Evolutionary conservation across 2,113 vertebrate species (phyloP).

Genomic region (Athene noctua): DNA sequence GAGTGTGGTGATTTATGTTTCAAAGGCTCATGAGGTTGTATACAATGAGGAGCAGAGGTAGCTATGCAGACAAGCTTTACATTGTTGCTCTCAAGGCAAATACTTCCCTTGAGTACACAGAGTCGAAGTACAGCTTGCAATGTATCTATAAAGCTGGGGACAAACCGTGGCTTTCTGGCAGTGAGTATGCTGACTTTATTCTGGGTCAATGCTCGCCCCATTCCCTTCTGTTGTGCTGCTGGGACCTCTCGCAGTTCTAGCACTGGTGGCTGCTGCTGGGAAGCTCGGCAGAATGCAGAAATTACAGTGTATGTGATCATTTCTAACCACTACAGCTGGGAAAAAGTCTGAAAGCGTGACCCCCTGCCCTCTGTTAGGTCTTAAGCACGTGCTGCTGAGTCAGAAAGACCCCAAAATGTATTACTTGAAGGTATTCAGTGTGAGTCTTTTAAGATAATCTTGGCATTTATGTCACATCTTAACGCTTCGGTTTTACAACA

Average conservation of each 20-base stretch:
- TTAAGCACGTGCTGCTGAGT: background rate
- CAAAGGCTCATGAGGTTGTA: background rate
- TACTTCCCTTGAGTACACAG: background rate
- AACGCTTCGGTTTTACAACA: background rate
- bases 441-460: background rate
- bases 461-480: background rate
- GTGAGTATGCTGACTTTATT: background rate
- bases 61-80: background rate
- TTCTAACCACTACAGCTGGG: background rate
- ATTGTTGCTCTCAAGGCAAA: background rate
- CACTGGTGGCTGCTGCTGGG: background rate
- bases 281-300: background rate
- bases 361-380: background rate
- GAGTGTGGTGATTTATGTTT: background rate
- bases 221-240: background rate
- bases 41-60: background rate
- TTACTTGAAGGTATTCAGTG: background rate
- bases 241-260: background rate
- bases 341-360: background rate
- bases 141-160: background rate
- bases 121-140: conserved; percentile 17
- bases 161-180: background rate
- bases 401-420: background rate
- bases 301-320: background rate
- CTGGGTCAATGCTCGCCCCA: rapidly evolving